These are phyloP conservation scores for Nothoprocta pentlandii DNA, from an alignment of 2,113 vertebrate genomes.

Conservation along the genomic window DNA sequence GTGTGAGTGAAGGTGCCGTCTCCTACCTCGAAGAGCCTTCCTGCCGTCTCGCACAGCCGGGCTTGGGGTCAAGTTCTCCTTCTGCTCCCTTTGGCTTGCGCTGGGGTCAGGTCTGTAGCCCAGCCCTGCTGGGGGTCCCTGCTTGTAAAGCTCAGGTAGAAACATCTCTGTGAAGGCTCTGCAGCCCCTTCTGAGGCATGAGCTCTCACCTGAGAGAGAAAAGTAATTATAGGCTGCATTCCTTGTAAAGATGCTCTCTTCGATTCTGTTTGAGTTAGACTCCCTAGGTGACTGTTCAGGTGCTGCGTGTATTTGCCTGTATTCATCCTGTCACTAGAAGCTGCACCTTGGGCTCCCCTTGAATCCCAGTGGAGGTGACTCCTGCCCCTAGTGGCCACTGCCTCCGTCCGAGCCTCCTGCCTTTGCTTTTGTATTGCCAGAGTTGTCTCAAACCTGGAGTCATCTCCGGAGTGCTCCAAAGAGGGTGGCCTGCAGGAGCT, in stretches of 20 bases:
- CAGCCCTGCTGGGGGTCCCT: not conserved
- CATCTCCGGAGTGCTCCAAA: fast-evolving
- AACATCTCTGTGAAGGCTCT: not conserved
- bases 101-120: fast-evolving
- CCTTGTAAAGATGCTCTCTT: not conserved
- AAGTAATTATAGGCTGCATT: not conserved
- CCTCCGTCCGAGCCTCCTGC: not conserved
- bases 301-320: not conserved
- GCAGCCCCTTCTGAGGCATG: not conserved
- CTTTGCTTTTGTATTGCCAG: not conserved
- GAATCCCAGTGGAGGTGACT: not conserved
- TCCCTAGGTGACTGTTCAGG: not conserved
- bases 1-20: not conserved
- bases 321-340: not conserved
- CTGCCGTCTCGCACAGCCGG: not conserved
- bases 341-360: not conserved
- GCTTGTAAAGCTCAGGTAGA: fast-evolving
- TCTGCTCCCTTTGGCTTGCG: not conserved
- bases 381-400: fast-evolving
- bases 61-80: not conserved
- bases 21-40: not conserved
- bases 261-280: not conserved
- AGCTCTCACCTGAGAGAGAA: not conserved
- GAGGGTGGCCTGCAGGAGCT: not conserved
- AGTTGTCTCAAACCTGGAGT: not conserved